Base-by-base conservation (phyloP, 2,888 invertebrate species). In the Hirtodrosophila trivittata region DNA sequence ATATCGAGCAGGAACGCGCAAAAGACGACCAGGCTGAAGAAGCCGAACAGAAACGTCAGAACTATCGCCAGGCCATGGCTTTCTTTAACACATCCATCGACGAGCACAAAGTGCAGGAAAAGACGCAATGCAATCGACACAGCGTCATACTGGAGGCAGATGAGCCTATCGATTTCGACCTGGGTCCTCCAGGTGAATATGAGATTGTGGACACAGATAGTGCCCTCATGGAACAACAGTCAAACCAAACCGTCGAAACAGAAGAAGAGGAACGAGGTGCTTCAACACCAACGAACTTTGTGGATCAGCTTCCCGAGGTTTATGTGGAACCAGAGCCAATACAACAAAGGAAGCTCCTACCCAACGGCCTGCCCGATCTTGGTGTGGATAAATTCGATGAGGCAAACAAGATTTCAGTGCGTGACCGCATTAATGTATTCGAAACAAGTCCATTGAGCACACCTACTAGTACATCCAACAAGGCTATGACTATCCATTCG, bases 1-100 rank as follows among this genome's bases (percentile, higher is more conserved):
- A 76, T 28, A 72, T 75, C 3, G 83, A 80, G 6, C 37, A 77
- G 32, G 70, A 84, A 2, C 72, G 75, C 4, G 43, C 59, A 1
- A 59, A 59, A 9, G 65, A 46, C 0, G 55, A 57, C 7, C 75
- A 76, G 18, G n/a, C 47, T 4, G 84, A 88, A 25, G 89, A 89
- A 32, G 78, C 85, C 2, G 89, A 89, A 37, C 71, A 82, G 18
- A 88, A 89, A 5, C 84, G 89, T 0, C 88, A 75, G 7, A 89
- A 89, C 47, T 89, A 90, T 62, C 87, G 87, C 12, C 89, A 89
- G 37, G 90, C 89, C 1, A 89, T 90, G 90, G 89, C 89, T 0
- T 89, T 90, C 69, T 89, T 89, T 43, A 88, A 74, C 26, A 89
- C 86, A 1, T 89, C 89, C 3, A 69, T 89, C 1, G 90, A 86